Conservation (phyloP, 2,797 vertebrate species). For the Microtus agrestis region DNA sequence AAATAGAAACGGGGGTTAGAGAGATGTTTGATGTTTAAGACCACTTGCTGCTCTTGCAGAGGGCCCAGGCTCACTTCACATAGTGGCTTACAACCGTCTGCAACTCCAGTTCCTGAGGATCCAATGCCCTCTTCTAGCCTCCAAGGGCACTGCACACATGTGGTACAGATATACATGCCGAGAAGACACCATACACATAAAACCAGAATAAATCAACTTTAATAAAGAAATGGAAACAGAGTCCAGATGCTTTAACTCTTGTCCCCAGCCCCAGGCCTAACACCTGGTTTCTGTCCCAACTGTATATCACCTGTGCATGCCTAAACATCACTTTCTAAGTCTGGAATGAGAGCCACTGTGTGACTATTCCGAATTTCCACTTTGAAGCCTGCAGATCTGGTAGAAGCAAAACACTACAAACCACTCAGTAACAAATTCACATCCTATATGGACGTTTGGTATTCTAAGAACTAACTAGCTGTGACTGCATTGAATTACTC, state of each 20-base stretch:
- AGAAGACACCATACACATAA: background rate
- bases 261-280: background rate
- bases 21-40: background rate
- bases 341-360: background rate
- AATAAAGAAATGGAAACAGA: background rate
- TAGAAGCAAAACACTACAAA: background rate
- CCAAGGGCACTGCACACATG: background rate
- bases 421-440: background rate
- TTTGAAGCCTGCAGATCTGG: background rate
- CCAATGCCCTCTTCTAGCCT: background rate
- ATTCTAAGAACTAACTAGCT: conserved; percentile 6
- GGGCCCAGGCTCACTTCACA: background rate
- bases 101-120: background rate
- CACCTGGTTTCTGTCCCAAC: background rate
- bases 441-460: background rate
- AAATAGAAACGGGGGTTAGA: background rate
- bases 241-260: background rate
- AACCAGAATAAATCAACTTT: background rate
- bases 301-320: background rate
- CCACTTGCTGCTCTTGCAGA: background rate
- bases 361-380: background rate
- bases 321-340: background rate
- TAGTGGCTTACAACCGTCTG: background rate
- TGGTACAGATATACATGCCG: background rate
- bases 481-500: background rate